Conservation (phyloP, 2,888 invertebrate genomes). For the Phania funesta region DNA sequence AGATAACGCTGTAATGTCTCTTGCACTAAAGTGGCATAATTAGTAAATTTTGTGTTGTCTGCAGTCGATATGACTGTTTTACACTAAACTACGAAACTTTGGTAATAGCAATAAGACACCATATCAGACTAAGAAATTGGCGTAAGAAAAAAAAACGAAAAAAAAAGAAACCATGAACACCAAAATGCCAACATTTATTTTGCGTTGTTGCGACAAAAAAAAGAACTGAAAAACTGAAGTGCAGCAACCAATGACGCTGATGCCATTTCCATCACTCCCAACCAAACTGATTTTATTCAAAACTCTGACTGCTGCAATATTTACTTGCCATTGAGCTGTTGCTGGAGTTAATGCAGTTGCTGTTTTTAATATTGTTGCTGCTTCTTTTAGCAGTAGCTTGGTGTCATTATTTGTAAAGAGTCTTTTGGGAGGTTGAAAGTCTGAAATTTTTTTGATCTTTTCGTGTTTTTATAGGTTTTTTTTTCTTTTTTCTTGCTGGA, state of each 20-base stretch:
- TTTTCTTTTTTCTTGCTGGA: background rate
- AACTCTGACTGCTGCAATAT: conserved; percentile 28
- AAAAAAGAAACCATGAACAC: background rate
- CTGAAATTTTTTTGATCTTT: conserved; percentile 8
- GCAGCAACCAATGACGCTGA: conserved; percentile 31
- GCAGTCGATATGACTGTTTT: conserved; percentile 25
- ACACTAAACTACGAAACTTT: conserved; percentile 43
- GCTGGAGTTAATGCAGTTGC: background rate
- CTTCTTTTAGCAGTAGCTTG: conserved; percentile 32
- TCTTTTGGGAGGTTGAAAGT: conserved; percentile 49
- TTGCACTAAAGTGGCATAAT: conserved; percentile 49
- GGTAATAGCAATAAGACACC: conserved; percentile 42
- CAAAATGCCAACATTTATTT: conserved; percentile 44
- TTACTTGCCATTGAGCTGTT: conserved; percentile 4
- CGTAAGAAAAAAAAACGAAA: background rate
- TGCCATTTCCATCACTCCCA: conserved; percentile 36
- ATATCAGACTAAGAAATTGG: background rate
- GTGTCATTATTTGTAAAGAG: conserved; percentile 54
- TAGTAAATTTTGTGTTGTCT: conserved; percentile 43
- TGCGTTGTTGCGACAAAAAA: conserved; percentile 25
- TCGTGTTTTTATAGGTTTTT: background rate
- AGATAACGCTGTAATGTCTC: conserved; percentile 60
- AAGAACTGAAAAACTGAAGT: background rate
- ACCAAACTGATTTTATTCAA: conserved; percentile 49
- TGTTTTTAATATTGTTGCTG: conserved; percentile 36